These are phyloP conservation scores for Coptotermes formosanus DNA, from an alignment of 1,140 invertebrate species.

Conservation along the genomic window DNA sequence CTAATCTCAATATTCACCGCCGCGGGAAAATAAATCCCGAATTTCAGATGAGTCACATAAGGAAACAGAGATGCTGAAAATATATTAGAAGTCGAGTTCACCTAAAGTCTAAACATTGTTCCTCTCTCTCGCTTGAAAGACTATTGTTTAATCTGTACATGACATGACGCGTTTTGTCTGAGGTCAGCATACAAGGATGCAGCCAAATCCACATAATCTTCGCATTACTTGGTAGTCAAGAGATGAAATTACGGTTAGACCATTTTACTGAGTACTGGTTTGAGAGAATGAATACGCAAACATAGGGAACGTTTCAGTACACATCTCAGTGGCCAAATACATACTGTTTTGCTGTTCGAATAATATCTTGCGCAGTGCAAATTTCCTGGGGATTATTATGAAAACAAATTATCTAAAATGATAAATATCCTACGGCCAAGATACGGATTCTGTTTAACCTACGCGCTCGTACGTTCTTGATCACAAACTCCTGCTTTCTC, in stretches of 20 bases:
- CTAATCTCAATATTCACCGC: too few species aligned
- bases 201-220: background rate
- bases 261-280: too few species aligned
- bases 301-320: background rate
- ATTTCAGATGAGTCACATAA: too few species aligned
- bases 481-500: background rate
- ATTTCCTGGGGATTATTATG: background rate
- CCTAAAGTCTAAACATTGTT: too few species aligned
- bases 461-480: background rate
- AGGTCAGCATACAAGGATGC: background rate
- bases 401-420: background rate
- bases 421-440: background rate
- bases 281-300: background rate
- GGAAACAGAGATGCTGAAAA: too few species aligned
- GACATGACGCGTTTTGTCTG: background rate
- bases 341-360: background rate
- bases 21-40: too few species aligned
- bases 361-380: background rate
- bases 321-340: background rate
- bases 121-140: too few species aligned
- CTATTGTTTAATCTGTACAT: background rate
- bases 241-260: background rate
- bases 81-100: too few species aligned
- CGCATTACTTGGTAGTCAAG: background rate
- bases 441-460: too few species aligned